Evolutionary conservation across 35 echinoderm and acorn worm species (phyloP), one percentile per base, ranked within the genome.

Genomic region (Ophiothrix spiculata): DNA sequence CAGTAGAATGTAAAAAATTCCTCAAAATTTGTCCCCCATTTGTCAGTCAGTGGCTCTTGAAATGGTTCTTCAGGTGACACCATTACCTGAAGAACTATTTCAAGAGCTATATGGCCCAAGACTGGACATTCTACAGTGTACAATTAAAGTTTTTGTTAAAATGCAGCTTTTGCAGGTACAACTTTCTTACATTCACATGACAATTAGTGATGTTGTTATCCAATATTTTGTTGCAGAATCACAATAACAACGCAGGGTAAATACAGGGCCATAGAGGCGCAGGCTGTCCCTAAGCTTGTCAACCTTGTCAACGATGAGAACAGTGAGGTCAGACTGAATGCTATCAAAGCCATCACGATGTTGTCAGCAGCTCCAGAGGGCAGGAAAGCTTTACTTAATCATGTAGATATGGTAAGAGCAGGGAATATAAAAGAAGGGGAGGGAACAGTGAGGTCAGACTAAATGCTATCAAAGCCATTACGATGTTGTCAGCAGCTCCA

Each of bases 261-360:
- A 31, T 87, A 93, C 74, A 93, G 75, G 14, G 95, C 95, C 31
- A 88, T 97, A 14, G 60, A 78, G 79, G 91, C 95, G 33, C 81
- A 76, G 31, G 95, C 95, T 35, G 77, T 97, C 10, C 85, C 95
- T 6, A 86, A 91, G 32, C 91, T 97, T 38, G 95, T 97, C 16
- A 87, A 87, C 35, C 69, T 97, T 23, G 91, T 97, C 13, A 88
- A 91, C 83, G 95, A 97, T 75, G 69, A 84, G 0, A 88, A 45
- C 76, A 97, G 95, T 34, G 95, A 97, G 49, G 95, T 97, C 35
- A 75, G 95, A 11, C 85, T 97, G 39, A 97, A 97, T 73, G 88
- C 91, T 17, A 93, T 97, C 88, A 97, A 93, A n/a, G 95, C 95
- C 16, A 97, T 97, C 16, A 97, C 95, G 2, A 93, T 91, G n/a